Percentiles rank a stretch among this genome's conserved stretches.
These are phyloP conservation scores for Nasonia vitripennis DNA, from an alignment of 1,140 invertebrate genomes.

Conservation along the genomic window DNA sequence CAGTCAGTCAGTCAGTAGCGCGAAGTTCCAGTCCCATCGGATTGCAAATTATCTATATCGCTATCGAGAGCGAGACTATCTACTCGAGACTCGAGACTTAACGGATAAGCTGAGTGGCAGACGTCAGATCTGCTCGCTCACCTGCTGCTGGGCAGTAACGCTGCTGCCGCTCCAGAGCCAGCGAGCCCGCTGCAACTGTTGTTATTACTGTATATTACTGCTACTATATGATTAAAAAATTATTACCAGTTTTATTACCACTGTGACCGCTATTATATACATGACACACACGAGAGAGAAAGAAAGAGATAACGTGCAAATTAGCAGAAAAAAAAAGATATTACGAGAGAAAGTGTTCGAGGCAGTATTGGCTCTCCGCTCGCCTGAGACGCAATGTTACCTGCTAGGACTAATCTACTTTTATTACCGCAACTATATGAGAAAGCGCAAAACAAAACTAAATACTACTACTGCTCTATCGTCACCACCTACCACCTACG, in stretches of 20 bases:
- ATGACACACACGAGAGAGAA: constrained; percentile 16
- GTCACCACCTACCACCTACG: constrained; percentile 64
- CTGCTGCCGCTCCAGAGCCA: too few relatives aligned
- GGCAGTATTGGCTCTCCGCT: constrained; percentile 60
- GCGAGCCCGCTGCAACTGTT: constrained; percentile 16
- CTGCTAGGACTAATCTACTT: constrained; percentile 67
- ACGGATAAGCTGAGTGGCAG: background rate
- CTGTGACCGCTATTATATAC: constrained; percentile 34
- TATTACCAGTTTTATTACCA: constrained; percentile 51
- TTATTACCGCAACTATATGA: constrained; percentile 65
- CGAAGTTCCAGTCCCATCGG: constrained; percentile 64
- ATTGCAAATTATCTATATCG: constrained; percentile 55
- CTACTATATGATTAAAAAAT: constrained; percentile 57
- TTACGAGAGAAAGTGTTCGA: constrained; percentile 55
- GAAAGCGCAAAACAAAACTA: background rate
- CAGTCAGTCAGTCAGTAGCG: constrained; percentile 42
- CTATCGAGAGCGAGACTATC: constrained; percentile 6
- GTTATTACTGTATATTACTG: constrained; percentile 57
- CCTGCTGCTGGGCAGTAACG: too few relatives aligned
- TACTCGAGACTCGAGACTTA: background rate
- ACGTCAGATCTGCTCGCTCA: too few relatives aligned
- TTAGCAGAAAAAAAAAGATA: background rate
- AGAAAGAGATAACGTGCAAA: background rate
- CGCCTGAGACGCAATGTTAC: constrained; percentile 63
- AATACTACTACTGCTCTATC: constrained; percentile 55